These are phyloP conservation scores for Cyclophora punctaria DNA, from an alignment of 2,888 invertebrate species.

Conservation along the genomic window DNA sequence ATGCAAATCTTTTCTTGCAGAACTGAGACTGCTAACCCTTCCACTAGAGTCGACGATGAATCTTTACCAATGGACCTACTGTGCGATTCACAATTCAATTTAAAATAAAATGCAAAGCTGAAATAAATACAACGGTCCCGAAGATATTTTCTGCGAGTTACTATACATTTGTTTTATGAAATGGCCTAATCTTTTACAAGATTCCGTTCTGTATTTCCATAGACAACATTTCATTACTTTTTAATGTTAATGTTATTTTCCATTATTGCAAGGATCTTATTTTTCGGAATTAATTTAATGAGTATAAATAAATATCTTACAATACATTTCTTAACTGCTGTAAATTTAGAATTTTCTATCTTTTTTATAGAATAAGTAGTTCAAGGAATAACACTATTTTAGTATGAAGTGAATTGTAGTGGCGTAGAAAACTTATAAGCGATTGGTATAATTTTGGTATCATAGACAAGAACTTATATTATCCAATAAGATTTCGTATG, in stretches of 20 bases:
- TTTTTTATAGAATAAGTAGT: no score
- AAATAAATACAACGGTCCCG: slow-evolving; percentile 75
- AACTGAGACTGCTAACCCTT: slow-evolving; percentile 72
- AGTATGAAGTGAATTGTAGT: no score
- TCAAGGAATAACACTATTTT: no score
- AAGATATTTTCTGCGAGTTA: slow-evolving; percentile 75
- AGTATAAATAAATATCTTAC: no score
- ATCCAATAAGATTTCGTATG: no score
- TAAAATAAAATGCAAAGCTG: slow-evolving; percentile 74
- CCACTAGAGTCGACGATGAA: slow-evolving; percentile 65
- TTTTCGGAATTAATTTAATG: neutral
- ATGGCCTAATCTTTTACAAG: slow-evolving; percentile 77
- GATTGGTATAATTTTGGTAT: no score
- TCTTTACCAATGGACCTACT: slow-evolving; percentile 64
- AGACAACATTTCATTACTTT: slow-evolving; percentile 62
- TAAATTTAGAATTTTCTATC: no score
- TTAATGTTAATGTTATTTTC: slow-evolving; percentile 59
- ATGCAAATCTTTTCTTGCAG: slow-evolving; percentile 74
- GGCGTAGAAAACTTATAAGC: no score
- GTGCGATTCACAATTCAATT: slow-evolving; percentile 70
- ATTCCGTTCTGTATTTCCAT: slow-evolving; percentile 75
- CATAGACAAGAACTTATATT: no score
- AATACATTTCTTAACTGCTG: no score
- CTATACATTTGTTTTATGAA: slow-evolving; percentile 77
- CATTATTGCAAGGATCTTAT: slow-evolving; percentile 36